Evolutionary conservation across 2,888 invertebrate genomes (phyloP).

Genomic region (Carterocephalus palaemon): DNA sequence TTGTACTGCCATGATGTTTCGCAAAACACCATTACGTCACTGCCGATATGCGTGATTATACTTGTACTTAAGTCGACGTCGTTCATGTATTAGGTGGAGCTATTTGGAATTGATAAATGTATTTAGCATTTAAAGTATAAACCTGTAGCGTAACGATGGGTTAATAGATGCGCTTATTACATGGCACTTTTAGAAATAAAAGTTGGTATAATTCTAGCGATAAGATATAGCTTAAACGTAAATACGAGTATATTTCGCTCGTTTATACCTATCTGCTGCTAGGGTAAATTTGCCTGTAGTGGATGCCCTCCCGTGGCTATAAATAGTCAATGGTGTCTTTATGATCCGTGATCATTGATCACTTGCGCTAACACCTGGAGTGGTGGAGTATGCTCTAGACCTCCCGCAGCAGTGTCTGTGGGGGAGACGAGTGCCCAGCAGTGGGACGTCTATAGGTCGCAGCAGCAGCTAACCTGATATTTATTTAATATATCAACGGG

Average conservation of each 20-base stretch:
- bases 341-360: too few species aligned
- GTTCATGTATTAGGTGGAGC: conserved; percentile 25
- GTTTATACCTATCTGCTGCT: conserved; percentile 1
- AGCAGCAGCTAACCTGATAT: too few species aligned
- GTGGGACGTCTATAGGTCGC: too few species aligned
- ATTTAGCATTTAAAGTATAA: conserved; percentile 23
- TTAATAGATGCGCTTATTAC: neutral
- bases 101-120: conserved; percentile 38
- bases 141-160: neutral
- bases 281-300: conserved; percentile 1
- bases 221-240: neutral
- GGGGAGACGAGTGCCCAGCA: too few species aligned
- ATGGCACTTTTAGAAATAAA: neutral
- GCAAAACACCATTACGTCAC: conserved; percentile 25
- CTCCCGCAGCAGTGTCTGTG: too few species aligned
- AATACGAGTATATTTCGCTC: neutral
- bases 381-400: too few species aligned
- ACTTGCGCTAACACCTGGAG: too few species aligned
- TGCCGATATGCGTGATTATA: conserved; percentile 18
- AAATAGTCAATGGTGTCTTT: too few species aligned
- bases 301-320: neutral
- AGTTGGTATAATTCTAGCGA: neutral
- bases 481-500: too few species aligned
- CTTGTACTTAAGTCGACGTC: conserved; percentile 13
- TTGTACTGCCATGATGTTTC: conserved; percentile 37